Base-by-base conservation (phyloP, 1,140 invertebrate genomes). In the Drosophila virilis region DNA sequence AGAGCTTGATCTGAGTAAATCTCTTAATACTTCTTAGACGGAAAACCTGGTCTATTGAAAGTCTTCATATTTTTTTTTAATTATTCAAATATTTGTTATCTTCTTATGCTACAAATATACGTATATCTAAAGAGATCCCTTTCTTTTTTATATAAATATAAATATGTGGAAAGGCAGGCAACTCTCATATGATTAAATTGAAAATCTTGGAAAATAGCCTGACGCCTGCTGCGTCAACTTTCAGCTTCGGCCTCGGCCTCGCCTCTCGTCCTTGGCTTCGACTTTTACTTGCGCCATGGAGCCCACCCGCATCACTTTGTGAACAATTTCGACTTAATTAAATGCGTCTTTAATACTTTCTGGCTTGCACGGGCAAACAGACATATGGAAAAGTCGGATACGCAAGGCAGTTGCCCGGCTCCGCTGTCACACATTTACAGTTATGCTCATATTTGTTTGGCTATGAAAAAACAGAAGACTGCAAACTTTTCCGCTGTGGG, bases 311-410 rank as follows among this genome's bases (percentile, higher is more conserved):
- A 43, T 62, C 72, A 62, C 78, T 86, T 75, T 79, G 66, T 72
- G 76, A 89, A 88, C 84, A 88, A 73, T 89, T 89, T 83, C 80
- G 78, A 89, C 77, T 89, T 89, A 89, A 89, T 89, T 89, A 89
- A 89, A 89, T 89, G 84, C 84, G 80, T 84, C 85, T 89, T 89
- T 84, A 89, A 89, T 89, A 89, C 84, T 84, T 89, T 77, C 77
- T 61, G 79, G 68, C 79, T 67, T 69, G 64, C 65, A 50, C 37
- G 33, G 77, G 72, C 52, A 80, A 75, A 80, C 80, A 83, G 60
- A 50, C 43, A 64, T 13, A 38, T 38, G 45, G 9, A n/a, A n/a
- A 12, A 12, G 9, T 17, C 17, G 46, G 43, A 17, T 22, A 48
- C 17, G 54, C 22, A 12, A 12, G 35, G 46, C 60, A 58, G 59